These are phyloP conservation scores for Drosophila melanosoma DNA, from an alignment of 2,888 invertebrate species.

Conservation along the genomic window DNA sequence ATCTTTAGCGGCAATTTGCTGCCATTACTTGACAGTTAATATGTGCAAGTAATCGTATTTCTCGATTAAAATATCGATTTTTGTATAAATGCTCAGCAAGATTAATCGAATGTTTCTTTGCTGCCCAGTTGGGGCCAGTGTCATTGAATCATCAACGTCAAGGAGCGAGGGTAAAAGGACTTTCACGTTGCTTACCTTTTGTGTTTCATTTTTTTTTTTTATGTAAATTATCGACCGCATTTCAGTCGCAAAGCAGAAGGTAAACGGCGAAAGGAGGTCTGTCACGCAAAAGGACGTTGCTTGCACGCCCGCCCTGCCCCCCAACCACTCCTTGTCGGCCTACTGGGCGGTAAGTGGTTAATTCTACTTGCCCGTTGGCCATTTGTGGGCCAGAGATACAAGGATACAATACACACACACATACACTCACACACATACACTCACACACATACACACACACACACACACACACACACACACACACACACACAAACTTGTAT, in stretches of 20 bases:
- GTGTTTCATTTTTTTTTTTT: conserved; percentile 50
- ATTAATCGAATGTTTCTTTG: conserved; percentile 12
- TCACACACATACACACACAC: conserved; percentile 19
- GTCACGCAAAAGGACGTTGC: conserved; percentile 60
- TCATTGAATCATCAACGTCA: conserved; percentile 25
- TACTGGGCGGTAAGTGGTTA: conserved; percentile 74
- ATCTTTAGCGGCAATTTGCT: not conserved
- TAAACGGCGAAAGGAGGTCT: conserved; percentile 25
- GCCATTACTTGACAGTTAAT: not conserved
- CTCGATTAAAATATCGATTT: not conserved
- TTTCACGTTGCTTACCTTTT: conserved; percentile 41
- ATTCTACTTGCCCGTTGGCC: conserved; percentile 75
- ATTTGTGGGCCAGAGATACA: conserved; percentile 56
- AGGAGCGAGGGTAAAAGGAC: conserved; percentile 24
- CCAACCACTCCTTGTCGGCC: conserved; percentile 12
- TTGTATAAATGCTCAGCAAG: not conserved
- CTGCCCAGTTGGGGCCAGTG: conserved; percentile 21
- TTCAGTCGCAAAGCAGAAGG: conserved; percentile 23
- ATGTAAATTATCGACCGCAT: conserved; percentile 78
- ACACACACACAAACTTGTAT: conserved; percentile 11
- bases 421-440: conserved; percentile 19
- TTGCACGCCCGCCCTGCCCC: not conserved
- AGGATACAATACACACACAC: conserved; percentile 26
- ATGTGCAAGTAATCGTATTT: not conserved
- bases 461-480: conserved; percentile 21